phyloP scores from a whole-genome alignment of 2,888 invertebrate genomes.

The Mamestra brassicae region DNA sequence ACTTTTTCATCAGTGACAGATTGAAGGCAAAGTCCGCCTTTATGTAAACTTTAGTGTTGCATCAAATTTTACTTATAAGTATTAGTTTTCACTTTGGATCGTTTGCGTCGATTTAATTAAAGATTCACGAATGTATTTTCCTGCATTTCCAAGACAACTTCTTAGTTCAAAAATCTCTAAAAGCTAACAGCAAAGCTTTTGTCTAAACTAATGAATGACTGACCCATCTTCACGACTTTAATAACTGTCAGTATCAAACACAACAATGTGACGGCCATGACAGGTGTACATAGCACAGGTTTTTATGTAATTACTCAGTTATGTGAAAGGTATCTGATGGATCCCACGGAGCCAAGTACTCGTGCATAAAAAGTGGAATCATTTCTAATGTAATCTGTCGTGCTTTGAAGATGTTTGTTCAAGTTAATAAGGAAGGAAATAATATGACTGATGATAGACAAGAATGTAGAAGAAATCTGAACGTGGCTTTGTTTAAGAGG shows the following conservation, averaged over 20 bases:
- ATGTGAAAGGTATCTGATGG: slow-evolving; percentile 48
- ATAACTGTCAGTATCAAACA: slow-evolving; percentile 28
- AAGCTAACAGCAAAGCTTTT: neutral
- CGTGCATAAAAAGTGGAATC: slow-evolving; percentile 25
- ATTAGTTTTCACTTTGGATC: too few relatives aligned
- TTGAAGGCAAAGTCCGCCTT: too few relatives aligned
- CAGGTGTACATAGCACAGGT: slow-evolving; percentile 22
- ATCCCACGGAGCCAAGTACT: slow-evolving; percentile 44
- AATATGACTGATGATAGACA: slow-evolving; percentile 11
- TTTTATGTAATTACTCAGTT: slow-evolving; percentile 47
- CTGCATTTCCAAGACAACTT: neutral
- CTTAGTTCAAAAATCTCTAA: neutral
- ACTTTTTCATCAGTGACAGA: too few relatives aligned
- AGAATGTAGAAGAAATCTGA: slow-evolving; percentile 7
- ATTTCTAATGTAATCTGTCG: slow-evolving; percentile 44
- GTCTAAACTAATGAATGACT: slow-evolving; percentile 10
- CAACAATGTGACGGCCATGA: slow-evolving; percentile 22
- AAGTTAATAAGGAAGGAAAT: slow-evolving; percentile 32
- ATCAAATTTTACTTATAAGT: too few relatives aligned
- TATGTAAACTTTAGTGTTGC: too few relatives aligned
- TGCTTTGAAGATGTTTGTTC: slow-evolving; percentile 16
- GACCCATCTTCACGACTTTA: neutral
- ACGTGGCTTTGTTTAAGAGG: neutral
- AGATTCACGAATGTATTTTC: too few relatives aligned
- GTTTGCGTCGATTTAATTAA: too few relatives aligned